Conservation (phyloP, 2,888 invertebrate genomes). For the Noctua janthe region DNA sequence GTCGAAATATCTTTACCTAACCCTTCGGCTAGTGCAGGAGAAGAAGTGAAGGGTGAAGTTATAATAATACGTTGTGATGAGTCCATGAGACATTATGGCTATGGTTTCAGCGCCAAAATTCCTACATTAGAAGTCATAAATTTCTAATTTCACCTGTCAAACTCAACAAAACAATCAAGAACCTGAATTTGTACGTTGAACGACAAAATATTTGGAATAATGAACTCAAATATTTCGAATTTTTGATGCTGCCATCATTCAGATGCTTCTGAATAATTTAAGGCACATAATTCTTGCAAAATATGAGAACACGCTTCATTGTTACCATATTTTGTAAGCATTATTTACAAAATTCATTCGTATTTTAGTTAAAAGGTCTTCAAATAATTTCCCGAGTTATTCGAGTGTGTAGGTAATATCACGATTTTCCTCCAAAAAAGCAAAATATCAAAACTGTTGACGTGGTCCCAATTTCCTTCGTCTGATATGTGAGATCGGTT, state of each 20-base stretch:
- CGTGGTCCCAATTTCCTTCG: slow-evolving; percentile 6
- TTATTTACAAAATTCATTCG: not conserved
- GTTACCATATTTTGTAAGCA: not conserved
- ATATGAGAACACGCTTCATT: not conserved
- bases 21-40: too few relatives aligned
- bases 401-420: not conserved
- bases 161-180: not conserved
- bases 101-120: not conserved
- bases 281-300: not conserved
- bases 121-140: not conserved
- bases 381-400: not conserved
- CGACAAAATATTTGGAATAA: not conserved
- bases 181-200: not conserved
- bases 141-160: not conserved
- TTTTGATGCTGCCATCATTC: not conserved
- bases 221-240: not conserved
- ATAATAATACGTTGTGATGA: not conserved
- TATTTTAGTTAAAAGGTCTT: not conserved
- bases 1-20: too few relatives aligned
- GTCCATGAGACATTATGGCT: not conserved
- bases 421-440: not conserved
- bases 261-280: not conserved
- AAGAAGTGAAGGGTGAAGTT: too few relatives aligned
- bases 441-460: not conserved
- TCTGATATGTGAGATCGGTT: not conserved